Base-by-base conservation (phyloP, 2,888 invertebrate species). In the Chymomyza caudatula region DNA sequence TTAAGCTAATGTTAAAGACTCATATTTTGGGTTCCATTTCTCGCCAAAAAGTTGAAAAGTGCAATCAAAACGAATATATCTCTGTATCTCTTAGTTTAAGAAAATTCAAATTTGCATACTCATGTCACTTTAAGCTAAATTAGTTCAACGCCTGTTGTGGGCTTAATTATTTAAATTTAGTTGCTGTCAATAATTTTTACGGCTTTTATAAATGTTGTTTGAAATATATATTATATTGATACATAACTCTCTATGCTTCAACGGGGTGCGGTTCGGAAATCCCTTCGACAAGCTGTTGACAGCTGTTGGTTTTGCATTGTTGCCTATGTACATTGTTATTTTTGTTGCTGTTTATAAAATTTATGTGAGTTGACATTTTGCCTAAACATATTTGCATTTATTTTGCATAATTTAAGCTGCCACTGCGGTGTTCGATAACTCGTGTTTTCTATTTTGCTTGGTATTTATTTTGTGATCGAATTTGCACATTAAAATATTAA, bases 291-390 rank as follows among this genome's bases (percentile, higher is more conserved):
- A 69, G 66, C 78, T 77, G 80, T 65, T 79, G 79, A 79, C 83
- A 79, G 79, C 80, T 79, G 80, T 76, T 83, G 80, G 78, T 68
- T 80, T 70, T 65, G 63, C 1, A 67, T 55, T 51, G 53, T 52
- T 61, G 61, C 51, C 61, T 60, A 15, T 63, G 60, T 29, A 15
- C 3, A 11, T 55, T 70, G 73, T 4, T 52, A 53, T 15, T 60
- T 47, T 37, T 22, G 43, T 44, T 68, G 67, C 69, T 77, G 72
- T 73, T 77, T 66, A 76, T 78, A 65, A 73, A 78, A 76, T 78
- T 71, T 73, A 81, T 81, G 71, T 77, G 65, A 65, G 77, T 60
- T 75, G 82, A 78, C 79, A 77, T 78, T 81, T 84, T 65, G 76
- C 74, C 73, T 71, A 77, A 78, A 65, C 76, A 78, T 63, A 84